Evolutionary conservation across 2,113 vertebrate species (phyloP).

Genomic region (Laticauda colubrina): DNA sequence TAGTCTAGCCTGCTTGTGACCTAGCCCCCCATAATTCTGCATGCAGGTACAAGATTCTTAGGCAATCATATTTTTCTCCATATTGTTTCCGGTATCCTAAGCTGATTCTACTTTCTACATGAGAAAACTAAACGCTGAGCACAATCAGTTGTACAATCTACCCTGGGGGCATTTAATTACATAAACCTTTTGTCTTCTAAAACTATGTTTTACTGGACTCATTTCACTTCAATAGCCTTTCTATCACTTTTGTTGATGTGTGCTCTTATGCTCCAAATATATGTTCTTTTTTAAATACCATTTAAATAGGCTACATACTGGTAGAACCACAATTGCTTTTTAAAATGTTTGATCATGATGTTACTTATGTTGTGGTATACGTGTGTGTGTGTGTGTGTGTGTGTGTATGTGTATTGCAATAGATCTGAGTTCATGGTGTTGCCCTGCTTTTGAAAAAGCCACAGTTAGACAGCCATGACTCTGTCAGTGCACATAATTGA

Average conservation of each 20-base stretch:
- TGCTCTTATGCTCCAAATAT: constrained; percentile 12
- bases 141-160: not conserved
- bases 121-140: not conserved
- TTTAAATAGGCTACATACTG: constrained; percentile 12
- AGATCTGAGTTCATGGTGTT: constrained; percentile 58
- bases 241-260: not conserved
- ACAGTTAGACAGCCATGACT: constrained; percentile 58
- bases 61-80: not conserved
- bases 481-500: constrained; percentile 31
- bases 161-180: not conserved
- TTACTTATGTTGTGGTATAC: constrained; percentile 48
- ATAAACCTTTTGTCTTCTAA: not conserved
- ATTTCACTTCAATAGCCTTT: not conserved
- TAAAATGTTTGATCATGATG: constrained; percentile 37
- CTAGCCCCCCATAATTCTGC: not conserved
- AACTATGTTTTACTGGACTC: not conserved
- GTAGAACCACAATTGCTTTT: constrained; percentile 41
- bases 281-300: not conserved
- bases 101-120: not conserved
- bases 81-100: not conserved
- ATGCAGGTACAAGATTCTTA: not conserved
- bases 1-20: not conserved
- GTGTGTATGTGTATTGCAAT: constrained; percentile 39
- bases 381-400: not conserved
- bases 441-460: constrained; percentile 58